phyloP scores from a whole-genome alignment of 2,113 vertebrate species.

The Gorsachius goisagi region DNA sequence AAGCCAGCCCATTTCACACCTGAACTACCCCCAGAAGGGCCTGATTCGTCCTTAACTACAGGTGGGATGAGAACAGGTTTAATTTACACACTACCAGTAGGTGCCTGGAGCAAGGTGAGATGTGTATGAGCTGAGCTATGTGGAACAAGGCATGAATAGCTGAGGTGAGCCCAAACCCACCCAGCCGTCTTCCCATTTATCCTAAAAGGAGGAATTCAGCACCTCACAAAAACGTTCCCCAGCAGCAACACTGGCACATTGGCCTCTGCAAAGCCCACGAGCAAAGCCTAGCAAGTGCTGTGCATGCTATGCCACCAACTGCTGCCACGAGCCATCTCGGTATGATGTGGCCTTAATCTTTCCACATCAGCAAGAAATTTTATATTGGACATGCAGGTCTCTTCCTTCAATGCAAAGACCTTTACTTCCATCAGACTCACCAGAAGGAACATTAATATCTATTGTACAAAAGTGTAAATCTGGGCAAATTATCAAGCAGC shows the following conservation, averaged over 20 bases:
- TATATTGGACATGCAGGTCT: not conserved
- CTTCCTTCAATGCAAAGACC: not conserved
- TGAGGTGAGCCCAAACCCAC: not conserved
- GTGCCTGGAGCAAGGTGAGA: not conserved
- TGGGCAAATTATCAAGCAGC: not conserved
- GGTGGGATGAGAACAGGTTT: not conserved
- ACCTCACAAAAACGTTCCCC: not conserved
- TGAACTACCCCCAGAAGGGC: not conserved
- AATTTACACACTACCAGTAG: not conserved
- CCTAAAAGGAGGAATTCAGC: not conserved
- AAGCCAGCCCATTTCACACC: not conserved
- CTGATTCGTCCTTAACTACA: not conserved
- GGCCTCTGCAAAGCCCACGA: not conserved
- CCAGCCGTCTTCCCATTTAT: fast-evolving
- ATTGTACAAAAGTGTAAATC: not conserved
- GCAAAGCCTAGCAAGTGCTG: not conserved
- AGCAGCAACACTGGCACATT: not conserved
- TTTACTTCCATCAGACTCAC: not conserved
- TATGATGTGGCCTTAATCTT: not conserved
- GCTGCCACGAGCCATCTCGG: fast-evolving
- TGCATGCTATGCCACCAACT: fast-evolving
- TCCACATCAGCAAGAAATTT: not conserved
- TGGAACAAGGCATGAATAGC: not conserved
- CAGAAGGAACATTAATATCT: not conserved
- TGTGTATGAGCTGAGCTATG: not conserved